A percentile compares a stretch with the other conserved stretches of the same genome.
phyloP scores from a whole-genome alignment of 2,888 invertebrate species.

The Atethmia centrago region DNA sequence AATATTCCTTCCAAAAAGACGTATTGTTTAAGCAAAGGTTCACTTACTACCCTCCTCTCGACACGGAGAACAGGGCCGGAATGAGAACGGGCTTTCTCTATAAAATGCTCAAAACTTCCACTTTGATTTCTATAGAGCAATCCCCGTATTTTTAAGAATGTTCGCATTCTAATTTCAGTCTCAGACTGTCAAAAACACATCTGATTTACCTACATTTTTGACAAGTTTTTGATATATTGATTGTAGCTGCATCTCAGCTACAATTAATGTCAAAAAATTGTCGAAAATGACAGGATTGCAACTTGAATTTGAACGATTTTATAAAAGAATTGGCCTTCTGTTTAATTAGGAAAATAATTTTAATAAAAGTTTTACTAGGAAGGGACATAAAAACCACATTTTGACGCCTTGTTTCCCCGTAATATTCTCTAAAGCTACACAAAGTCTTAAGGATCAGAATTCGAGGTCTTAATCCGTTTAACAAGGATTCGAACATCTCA shows the following conservation, averaged over 20 bases:
- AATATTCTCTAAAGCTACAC: background rate
- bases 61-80: conserved; percentile 57
- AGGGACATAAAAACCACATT: too few relatives aligned
- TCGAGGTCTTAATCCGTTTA: conserved; percentile 40
- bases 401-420: background rate
- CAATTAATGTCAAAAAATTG: too few relatives aligned
- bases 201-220: too few relatives aligned
- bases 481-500: conserved; percentile 15
- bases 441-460: conserved; percentile 2
- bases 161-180: too few relatives aligned
- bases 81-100: background rate
- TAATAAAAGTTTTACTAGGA: too few relatives aligned
- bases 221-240: too few relatives aligned
- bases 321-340: background rate
- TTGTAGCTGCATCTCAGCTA: too few relatives aligned
- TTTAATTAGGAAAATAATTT: background rate
- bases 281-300: too few relatives aligned
- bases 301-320: background rate
- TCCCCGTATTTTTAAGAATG: background rate
- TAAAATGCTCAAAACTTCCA: background rate
- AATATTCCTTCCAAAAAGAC: conserved; percentile 70
- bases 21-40: conserved; percentile 73
- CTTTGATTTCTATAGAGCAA: background rate
- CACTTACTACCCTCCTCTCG: conserved; percentile 63
- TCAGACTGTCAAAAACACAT: too few relatives aligned